These are phyloP conservation scores for Dissostichus mawsoni DNA, from an alignment of 2,113 vertebrate species.

Conservation along the genomic window DNA sequence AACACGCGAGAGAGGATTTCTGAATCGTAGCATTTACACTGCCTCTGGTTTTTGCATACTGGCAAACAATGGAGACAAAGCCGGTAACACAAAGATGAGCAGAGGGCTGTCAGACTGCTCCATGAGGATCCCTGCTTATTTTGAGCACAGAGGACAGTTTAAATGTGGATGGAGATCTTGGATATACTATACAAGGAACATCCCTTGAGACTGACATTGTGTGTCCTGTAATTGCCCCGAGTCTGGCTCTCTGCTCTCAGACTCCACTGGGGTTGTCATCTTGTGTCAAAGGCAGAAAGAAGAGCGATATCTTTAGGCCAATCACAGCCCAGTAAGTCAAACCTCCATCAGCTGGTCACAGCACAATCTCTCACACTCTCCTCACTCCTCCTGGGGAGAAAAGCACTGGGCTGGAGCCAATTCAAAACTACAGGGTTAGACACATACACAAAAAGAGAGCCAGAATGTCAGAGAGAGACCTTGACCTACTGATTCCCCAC, in stretches of 20 bases:
- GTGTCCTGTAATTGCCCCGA: slow-evolving; percentile 63
- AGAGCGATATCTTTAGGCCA: slow-evolving; percentile 63
- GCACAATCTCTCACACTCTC: slow-evolving; percentile 65
- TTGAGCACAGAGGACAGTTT: slow-evolving; percentile 27
- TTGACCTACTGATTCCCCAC: slow-evolving; percentile 70
- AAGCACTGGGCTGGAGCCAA: slow-evolving; percentile 68
- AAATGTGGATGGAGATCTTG: slow-evolving; percentile 48
- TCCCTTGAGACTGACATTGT: slow-evolving; percentile 56
- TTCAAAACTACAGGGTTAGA: slow-evolving; percentile 63
- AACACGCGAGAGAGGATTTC: slow-evolving; percentile 35
- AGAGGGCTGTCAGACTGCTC: slow-evolving; percentile 9
- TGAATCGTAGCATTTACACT: slow-evolving; percentile 34
- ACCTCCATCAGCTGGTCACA: slow-evolving; percentile 67
- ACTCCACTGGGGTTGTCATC: slow-evolving; percentile 55
- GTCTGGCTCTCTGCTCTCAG: slow-evolving; percentile 40
- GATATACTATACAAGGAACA: slow-evolving; percentile 38
- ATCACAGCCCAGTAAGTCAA: slow-evolving; percentile 62
- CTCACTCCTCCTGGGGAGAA: slow-evolving; percentile 59
- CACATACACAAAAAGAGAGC: slow-evolving; percentile 3
- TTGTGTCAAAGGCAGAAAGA: slow-evolving; percentile 61
- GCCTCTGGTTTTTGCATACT: slow-evolving; percentile 26
- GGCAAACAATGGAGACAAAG: slow-evolving; percentile 36
- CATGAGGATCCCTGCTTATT: background rate
- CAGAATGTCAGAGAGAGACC: slow-evolving; percentile 51
- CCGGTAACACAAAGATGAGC: background rate